These are phyloP conservation scores for Zenarchopterus dispar DNA, from an alignment of 2,797 vertebrate species.

Conservation along the genomic window DNA sequence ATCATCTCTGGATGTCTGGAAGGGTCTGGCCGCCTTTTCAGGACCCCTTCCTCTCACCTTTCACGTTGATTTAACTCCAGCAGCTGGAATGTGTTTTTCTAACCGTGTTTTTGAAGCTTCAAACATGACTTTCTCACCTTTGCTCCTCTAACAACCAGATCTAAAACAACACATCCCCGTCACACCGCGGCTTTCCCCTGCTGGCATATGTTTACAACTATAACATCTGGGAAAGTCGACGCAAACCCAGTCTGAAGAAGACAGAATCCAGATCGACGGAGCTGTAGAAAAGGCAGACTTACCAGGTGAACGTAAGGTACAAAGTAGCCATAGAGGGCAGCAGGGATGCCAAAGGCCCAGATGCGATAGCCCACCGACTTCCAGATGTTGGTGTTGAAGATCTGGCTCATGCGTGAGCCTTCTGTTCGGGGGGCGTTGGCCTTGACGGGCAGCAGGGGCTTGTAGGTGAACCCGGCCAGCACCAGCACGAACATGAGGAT, in stretches of 20 bases:
- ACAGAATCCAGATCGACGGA: not conserved
- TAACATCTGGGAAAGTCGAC: not conserved
- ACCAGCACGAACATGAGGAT: conserved; percentile 90
- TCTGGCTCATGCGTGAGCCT: conserved; percentile 71
- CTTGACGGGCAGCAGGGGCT: conserved; percentile 79
- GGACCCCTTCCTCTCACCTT: too few species aligned
- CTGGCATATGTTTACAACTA: not conserved
- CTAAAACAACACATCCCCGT: too few species aligned
- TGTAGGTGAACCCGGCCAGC: conserved; percentile 92
- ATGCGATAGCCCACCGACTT: conserved; percentile 89
- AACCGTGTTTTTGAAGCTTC: too few species aligned
- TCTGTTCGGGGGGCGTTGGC: conserved; percentile 64
- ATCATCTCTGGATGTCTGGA: too few species aligned
- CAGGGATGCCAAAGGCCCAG: conserved; percentile 93
- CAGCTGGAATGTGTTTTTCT: too few species aligned
- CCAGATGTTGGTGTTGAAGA: conserved; percentile 93
- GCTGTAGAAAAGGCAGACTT: conserved; percentile 64
- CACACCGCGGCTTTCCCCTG: too few species aligned
- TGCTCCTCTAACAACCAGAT: too few species aligned
- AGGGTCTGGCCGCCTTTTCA: too few species aligned
- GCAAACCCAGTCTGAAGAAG: too few species aligned
- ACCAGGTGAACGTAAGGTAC: conserved; percentile 98
- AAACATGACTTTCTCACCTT: too few species aligned
- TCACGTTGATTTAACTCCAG: too few species aligned
- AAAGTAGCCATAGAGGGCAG: conserved; percentile 95